A percentile compares a stretch with the other conserved stretches of the same genome.
These are phyloP conservation scores for Samia ricini DNA, from an alignment of 1,140 invertebrate species.

Conservation along the genomic window DNA sequence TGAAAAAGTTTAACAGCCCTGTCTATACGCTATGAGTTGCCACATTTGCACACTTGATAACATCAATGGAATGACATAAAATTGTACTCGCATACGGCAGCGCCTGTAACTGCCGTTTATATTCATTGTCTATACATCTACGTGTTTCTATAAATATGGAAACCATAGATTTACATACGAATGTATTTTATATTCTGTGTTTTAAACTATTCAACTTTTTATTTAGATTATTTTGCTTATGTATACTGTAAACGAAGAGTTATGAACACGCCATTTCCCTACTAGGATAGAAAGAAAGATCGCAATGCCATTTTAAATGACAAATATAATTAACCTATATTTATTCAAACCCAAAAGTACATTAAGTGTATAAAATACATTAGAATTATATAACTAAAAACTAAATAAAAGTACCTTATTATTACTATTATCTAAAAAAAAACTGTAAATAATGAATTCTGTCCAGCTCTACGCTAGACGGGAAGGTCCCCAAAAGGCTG, in stretches of 20 bases:
- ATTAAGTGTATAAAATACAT: too few relatives aligned
- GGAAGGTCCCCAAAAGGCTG: too few relatives aligned
- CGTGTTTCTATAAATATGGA: background rate
- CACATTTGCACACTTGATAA: constrained; percentile 43
- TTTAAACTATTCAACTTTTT: background rate
- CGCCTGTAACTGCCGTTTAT: constrained; percentile 28
- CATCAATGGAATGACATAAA: constrained; percentile 53
- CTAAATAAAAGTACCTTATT: too few relatives aligned
- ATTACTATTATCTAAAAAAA: too few relatives aligned
- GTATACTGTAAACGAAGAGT: background rate
- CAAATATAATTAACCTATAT: too few relatives aligned
- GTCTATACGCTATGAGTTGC: constrained; percentile 29
- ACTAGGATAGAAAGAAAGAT: background rate
- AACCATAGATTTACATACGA: background rate
- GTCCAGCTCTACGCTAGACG: too few relatives aligned
- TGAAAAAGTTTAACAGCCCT: background rate
- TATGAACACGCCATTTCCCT: background rate
- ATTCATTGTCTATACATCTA: constrained; percentile 13
- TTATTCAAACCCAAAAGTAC: too few relatives aligned
- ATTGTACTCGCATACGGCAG: constrained; percentile 35
- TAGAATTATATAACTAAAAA: too few relatives aligned
- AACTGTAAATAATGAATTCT: too few relatives aligned
- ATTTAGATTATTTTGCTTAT: background rate
- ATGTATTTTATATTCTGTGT: background rate
- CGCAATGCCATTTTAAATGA: too few relatives aligned